phyloP scores from a whole-genome alignment of 2,888 invertebrate genomes.

The Sesia bembeciformis region DNA sequence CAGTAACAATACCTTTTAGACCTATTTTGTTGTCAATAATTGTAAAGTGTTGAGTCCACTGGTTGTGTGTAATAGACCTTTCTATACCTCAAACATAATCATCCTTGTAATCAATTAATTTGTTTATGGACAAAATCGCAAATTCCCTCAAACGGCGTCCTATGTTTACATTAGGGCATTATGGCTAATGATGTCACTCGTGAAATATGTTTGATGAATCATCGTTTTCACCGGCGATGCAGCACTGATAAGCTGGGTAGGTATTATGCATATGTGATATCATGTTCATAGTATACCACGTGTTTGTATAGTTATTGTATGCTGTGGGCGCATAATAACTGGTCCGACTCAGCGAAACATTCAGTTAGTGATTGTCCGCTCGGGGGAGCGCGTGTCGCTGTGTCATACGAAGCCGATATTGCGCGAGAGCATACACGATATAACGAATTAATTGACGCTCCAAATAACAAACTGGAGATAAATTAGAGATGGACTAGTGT shows the following conservation, averaged over 20 bases:
- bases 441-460: neutral
- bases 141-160: no score
- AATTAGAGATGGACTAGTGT: conserved; percentile 33
- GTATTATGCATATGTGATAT: conserved; percentile 47
- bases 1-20: no score
- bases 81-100: no score
- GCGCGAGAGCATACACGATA: conserved; percentile 57
- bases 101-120: no score
- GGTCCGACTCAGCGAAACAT: conserved; percentile 48
- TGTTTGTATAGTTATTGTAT: conserved; percentile 60
- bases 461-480: conserved; percentile 19
- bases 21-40: no score
- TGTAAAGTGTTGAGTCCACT: no score
- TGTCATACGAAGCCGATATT: conserved; percentile 30
- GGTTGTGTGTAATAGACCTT: no score
- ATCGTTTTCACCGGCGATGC: conserved; percentile 65
- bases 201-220: conserved; percentile 63
- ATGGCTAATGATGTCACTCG: conserved; percentile 56
- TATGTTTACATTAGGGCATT: conserved; percentile 33
- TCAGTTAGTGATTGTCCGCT: conserved; percentile 65
- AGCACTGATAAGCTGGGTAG: conserved; percentile 59
- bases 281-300: conserved; percentile 41
- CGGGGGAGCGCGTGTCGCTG: conserved; percentile 54
- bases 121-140: no score
- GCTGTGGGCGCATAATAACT: conserved; percentile 71